These are phyloP conservation scores for Anthopleura xanthogrammica DNA, from an alignment of 92 coral and sea anemone genomes.

Conservation along the genomic window DNA sequence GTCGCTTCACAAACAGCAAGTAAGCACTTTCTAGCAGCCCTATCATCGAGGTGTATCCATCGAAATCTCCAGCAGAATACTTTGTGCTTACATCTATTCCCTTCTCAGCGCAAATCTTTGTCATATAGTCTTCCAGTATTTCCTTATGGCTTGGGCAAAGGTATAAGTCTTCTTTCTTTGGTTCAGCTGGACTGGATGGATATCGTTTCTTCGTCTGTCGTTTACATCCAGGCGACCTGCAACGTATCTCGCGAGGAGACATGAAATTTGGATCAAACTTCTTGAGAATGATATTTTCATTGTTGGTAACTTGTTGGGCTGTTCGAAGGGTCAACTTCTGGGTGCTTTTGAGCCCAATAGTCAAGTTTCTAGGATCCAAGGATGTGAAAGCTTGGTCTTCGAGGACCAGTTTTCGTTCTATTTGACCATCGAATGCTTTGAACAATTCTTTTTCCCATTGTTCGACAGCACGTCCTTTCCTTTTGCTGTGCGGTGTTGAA, in stretches of 20 bases:
- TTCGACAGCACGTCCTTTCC: constrained; percentile 12
- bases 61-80: constrained; percentile 5
- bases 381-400: not conserved
- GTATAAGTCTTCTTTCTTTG: constrained; percentile 58
- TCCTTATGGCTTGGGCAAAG: constrained; percentile 56
- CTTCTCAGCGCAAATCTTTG: constrained; percentile 34
- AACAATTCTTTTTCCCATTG: constrained; percentile 16
- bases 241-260: constrained; percentile 31
- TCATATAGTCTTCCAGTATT: constrained; percentile 25
- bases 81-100: constrained; percentile 13
- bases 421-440: constrained; percentile 10
- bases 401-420: not conserved
- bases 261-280: constrained; percentile 68
- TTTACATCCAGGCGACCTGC: constrained; percentile 58
- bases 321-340: constrained; percentile 36
- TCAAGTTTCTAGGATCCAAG: not conserved
- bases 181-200: not conserved
- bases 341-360: constrained; percentile 8
- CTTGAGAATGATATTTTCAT: constrained; percentile 29
- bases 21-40: constrained; percentile 37
- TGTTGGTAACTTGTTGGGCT: constrained; percentile 5
- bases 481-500: too few species aligned
- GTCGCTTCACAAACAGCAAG: constrained; percentile 3
- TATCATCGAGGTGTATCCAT: constrained; percentile 45
- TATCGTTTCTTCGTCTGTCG: constrained; percentile 26